Evolutionary conservation across 35 echinoderm and acorn worm genomes (phyloP).

Genomic region (Ophioderma brevispina): DNA sequence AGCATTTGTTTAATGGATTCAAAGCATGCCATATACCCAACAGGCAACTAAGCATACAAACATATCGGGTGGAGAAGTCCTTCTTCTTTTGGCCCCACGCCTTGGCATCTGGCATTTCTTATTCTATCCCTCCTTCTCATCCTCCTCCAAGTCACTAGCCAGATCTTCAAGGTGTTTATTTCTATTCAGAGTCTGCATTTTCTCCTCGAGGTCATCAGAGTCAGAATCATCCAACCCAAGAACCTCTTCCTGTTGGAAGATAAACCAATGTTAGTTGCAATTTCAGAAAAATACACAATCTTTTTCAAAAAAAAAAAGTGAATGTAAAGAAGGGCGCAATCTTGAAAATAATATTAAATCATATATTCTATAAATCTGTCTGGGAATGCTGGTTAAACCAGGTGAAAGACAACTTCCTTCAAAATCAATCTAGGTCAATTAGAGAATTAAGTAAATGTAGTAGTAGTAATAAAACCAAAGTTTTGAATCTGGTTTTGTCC

Average conservation of each 20-base stretch:
- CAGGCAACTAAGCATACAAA: conserved; percentile 13
- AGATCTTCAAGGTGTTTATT: conserved; percentile 84
- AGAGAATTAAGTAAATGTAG: no score
- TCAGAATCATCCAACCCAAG: conserved; percentile 62
- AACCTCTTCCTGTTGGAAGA: conserved; percentile 65
- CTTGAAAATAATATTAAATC: background rate
- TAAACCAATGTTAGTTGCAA: no score
- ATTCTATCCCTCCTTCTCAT: conserved; percentile 65
- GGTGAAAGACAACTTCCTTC: no score
- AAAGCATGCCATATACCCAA: conserved; percentile 16
- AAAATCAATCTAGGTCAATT: no score
- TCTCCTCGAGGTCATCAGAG: conserved; percentile 62
- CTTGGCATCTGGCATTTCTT: conserved; percentile 62
- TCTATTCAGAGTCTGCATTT: conserved; percentile 37
- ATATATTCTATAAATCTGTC: no score
- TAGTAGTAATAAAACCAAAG: no score
- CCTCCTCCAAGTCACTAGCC: conserved; percentile 67
- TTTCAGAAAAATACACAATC: background rate
- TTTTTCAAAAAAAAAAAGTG: background rate
- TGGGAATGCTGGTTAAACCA: no score
- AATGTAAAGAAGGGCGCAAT: background rate
- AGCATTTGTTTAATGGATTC: no score
- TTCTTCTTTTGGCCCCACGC: conserved; percentile 81
- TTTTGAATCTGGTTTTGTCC: no score
- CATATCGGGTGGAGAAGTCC: no score